These are phyloP conservation scores for Cephalopterus ornatus DNA, from an alignment of 2,113 vertebrate species.

Conservation along the genomic window DNA sequence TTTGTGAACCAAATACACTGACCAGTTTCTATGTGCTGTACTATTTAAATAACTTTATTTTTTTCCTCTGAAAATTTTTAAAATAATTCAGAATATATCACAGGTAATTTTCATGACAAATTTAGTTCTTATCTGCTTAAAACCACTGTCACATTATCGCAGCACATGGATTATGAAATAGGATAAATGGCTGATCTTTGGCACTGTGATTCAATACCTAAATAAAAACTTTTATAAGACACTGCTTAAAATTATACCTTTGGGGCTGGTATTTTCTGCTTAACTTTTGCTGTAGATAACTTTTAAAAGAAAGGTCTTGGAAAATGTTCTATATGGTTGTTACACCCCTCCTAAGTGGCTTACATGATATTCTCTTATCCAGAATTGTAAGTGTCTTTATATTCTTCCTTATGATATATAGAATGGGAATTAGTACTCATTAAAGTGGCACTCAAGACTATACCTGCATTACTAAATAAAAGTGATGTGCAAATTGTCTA, in stretches of 20 bases:
- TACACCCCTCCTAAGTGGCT: background rate
- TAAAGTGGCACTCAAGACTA: background rate
- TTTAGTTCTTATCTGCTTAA: background rate
- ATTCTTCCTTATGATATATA: background rate
- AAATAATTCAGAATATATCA: background rate
- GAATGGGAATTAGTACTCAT: background rate
- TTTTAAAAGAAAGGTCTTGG: background rate
- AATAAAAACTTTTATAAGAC: background rate
- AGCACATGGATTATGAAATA: background rate
- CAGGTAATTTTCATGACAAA: background rate
- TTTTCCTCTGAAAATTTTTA: background rate
- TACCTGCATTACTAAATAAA: background rate
- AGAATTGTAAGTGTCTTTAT: background rate
- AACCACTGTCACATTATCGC: background rate
- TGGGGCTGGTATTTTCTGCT: background rate
- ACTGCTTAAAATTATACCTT: background rate
- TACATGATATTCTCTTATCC: background rate
- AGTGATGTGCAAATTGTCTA: accelerated
- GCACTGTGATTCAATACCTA: background rate
- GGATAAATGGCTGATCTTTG: background rate
- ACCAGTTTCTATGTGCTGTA: background rate
- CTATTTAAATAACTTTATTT: background rate
- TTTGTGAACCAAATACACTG: background rate
- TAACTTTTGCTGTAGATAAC: background rate
- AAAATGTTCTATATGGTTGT: background rate